Conservation (phyloP, 92 coral and sea anemone species). For the Zoanthus gigantus region DNA sequence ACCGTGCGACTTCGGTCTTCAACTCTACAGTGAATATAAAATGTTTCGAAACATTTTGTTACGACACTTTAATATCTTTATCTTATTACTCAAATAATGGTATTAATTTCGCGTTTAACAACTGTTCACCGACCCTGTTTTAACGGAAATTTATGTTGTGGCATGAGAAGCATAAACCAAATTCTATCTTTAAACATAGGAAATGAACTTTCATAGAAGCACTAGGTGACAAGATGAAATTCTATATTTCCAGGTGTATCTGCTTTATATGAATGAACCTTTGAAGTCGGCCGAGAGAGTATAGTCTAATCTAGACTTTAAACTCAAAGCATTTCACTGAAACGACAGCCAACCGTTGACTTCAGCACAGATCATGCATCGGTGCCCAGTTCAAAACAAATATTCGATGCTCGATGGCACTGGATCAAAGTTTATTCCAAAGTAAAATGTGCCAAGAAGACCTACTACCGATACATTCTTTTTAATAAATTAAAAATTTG, state of each 20-base stretch:
- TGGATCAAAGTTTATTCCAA: conserved; percentile 6
- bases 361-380: conserved; percentile 14
- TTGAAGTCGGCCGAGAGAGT: background rate
- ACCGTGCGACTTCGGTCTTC: background rate
- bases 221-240: background rate
- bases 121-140: background rate
- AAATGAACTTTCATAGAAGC: conserved; percentile 11
- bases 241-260: background rate
- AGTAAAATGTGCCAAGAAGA: conserved; percentile 22
- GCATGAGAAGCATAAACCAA: conserved; percentile 3
- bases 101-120: background rate
- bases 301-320: background rate
- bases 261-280: background rate
- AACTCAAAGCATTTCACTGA: conserved; percentile 33
- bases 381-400: conserved; percentile 36
- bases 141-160: background rate
- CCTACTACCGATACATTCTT: background rate
- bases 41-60: conserved; percentile 41
- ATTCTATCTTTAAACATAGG: background rate
- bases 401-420: conserved; percentile 4
- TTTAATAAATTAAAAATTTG: background rate
- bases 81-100: background rate
- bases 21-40: background rate
- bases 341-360: conserved; percentile 8
- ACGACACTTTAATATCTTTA: background rate